Evolutionary conservation across 2,888 invertebrate genomes (phyloP).

Genomic region (Oscheius onirici): DNA sequence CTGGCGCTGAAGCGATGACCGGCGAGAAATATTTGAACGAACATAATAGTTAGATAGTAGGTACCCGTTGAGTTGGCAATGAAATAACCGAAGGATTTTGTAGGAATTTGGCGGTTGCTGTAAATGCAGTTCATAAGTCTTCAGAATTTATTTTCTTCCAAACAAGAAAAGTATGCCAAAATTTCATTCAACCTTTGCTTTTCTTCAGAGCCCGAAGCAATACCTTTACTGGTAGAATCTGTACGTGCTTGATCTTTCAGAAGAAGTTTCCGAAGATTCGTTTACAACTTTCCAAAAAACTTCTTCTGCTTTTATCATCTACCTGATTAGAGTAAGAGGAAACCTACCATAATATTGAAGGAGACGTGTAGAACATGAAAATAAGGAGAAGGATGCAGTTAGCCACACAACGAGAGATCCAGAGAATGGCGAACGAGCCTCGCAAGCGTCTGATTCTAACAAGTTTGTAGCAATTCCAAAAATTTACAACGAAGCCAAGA

Average conservation of each 20-base stretch:
- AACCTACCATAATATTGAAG: background rate
- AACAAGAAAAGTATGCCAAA: no score
- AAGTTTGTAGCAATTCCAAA: background rate
- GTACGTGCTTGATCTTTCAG: no score
- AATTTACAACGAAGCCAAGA: background rate
- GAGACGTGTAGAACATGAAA: slow-evolving; percentile 15
- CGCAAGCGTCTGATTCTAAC: background rate
- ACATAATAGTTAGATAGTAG: slow-evolving; percentile 8
- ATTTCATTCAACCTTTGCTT: no score
- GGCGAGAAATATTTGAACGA: slow-evolving; percentile 17
- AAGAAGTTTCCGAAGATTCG: no score
- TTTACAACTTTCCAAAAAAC: no score
- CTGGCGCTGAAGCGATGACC: slow-evolving; percentile 16
- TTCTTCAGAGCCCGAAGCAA: no score
- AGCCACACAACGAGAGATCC: slow-evolving; percentile 8
- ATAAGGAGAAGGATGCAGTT: slow-evolving; percentile 3
- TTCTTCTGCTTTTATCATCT: no score
- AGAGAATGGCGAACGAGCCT: slow-evolving; percentile 8
- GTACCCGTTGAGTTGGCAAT: slow-evolving; percentile 24
- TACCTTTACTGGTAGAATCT: no score
- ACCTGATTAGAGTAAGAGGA: no score
- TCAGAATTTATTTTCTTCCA: no score
- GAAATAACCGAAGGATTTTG: slow-evolving; percentile 3
- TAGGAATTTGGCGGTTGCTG: slow-evolving; percentile 23
- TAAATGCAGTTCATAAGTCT: background rate